Conservation (phyloP, 2,888 invertebrate genomes). For the Carterocephalus palaemon region DNA sequence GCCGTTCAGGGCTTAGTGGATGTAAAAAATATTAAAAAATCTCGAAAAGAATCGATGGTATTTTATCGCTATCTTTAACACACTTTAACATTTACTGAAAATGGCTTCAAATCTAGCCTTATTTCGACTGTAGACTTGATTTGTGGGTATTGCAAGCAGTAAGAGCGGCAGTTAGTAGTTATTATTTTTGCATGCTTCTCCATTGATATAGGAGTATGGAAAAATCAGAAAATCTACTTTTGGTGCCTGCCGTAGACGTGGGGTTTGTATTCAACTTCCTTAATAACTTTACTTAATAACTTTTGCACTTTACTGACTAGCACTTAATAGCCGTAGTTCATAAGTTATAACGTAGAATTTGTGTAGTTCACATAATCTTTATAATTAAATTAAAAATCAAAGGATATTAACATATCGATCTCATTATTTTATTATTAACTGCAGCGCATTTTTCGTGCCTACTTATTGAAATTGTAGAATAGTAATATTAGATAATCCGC, state of each 20-base stretch:
- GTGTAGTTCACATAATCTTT: background rate
- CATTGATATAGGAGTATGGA: slow-evolving; percentile 59
- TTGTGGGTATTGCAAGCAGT: background rate
- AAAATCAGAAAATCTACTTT: slow-evolving; percentile 57
- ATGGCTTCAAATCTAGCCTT: too few species aligned
- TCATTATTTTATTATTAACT: background rate
- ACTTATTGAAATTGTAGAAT: background rate
- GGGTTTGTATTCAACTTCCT: slow-evolving; percentile 63
- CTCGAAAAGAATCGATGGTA: background rate
- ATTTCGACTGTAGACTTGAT: too few species aligned
- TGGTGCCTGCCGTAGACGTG: slow-evolving; percentile 62
- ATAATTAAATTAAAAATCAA: slow-evolving; percentile 1
- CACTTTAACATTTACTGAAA: too few species aligned
- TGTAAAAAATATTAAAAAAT: too few species aligned
- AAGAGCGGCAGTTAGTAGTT: slow-evolving; percentile 55
- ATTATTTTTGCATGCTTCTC: slow-evolving; percentile 74
- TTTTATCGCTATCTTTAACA: too few species aligned
- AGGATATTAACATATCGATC: background rate
- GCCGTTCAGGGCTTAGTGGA: too few species aligned
- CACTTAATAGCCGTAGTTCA: slow-evolving; percentile 3
- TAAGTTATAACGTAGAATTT: background rate
- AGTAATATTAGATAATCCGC: slow-evolving; percentile 14
- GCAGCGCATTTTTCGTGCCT: slow-evolving; percentile 4
- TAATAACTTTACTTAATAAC: background rate
- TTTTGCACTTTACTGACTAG: background rate